A percentile compares a stretch with the other conserved stretches of the same genome.
phyloP scores from a whole-genome alignment of 2,113 vertebrate genomes.

The Gorsachius goisagi region DNA sequence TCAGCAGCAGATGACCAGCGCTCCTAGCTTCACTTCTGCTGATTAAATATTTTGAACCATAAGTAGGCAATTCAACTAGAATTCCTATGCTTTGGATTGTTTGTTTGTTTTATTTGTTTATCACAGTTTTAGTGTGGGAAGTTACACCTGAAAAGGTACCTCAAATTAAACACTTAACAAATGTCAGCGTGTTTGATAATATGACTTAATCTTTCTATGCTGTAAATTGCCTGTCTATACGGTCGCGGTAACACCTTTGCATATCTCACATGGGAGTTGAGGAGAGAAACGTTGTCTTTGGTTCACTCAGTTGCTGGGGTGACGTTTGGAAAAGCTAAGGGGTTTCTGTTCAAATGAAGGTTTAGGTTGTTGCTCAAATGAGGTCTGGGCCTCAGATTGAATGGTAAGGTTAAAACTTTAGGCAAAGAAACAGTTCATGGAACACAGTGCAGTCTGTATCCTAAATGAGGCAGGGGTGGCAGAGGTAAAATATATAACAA shows the following conservation, averaged over 20 bases:
- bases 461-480: neutral
- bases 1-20: neutral
- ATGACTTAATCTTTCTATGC: neutral
- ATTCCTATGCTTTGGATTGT: neutral
- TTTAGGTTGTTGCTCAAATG: neutral
- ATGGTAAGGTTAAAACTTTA: neutral
- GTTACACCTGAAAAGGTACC: neutral
- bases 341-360: neutral
- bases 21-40: neutral
- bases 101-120: neutral
- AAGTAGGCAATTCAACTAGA: neutral
- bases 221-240: neutral
- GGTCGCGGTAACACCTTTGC: neutral
- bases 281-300: neutral
- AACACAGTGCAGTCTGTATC: neutral
- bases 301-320: neutral
- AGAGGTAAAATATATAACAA: neutral
- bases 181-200: neutral
- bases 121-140: neutral
- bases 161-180: neutral
- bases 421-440: neutral
- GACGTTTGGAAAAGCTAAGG: neutral
- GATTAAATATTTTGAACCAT: neutral
- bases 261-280: neutral
- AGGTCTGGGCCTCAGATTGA: neutral